phyloP scores from a whole-genome alignment of 2,113 vertebrate genomes.

The Acanthochromis polyacanthus region DNA sequence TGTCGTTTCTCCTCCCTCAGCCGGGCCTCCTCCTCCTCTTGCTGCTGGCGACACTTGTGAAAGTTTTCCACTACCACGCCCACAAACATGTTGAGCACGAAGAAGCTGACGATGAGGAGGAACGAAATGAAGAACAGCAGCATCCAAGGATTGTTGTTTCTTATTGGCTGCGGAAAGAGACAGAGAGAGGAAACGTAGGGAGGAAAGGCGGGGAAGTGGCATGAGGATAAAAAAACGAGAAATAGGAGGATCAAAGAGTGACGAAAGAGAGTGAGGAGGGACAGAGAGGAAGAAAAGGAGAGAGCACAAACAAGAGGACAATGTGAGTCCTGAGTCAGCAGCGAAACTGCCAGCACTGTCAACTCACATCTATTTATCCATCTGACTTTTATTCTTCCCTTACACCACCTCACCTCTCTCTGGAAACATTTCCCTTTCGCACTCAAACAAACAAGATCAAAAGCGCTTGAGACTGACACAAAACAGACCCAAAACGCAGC shows the following conservation, averaged over 20 bases:
- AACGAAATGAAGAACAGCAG: slow-evolving; percentile 97
- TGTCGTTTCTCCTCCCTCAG: slow-evolving; percentile 92
- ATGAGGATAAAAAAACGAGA: slow-evolving; percentile 19
- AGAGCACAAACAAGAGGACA: slow-evolving; percentile 69
- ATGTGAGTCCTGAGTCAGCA: slow-evolving; percentile 77
- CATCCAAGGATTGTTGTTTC: slow-evolving; percentile 97
- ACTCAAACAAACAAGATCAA: slow-evolving; percentile 51
- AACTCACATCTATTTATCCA: slow-evolving; percentile 68
- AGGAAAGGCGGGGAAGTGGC: slow-evolving; percentile 7
- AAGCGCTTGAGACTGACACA: slow-evolving; percentile 34
- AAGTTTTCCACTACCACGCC: slow-evolving; percentile 98
- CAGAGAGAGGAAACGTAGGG: not conserved
- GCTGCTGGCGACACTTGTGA: slow-evolving; percentile 96
- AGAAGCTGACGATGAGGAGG: slow-evolving; percentile 97
- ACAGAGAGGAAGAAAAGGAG: slow-evolving; percentile 37
- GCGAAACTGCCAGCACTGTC: slow-evolving; percentile 69
- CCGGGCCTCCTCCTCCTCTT: slow-evolving; percentile 94
- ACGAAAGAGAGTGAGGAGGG: slow-evolving; percentile 27
- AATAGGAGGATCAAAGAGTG: slow-evolving; percentile 30
- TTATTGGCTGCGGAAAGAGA: slow-evolving; percentile 84
- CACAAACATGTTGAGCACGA: slow-evolving; percentile 98
- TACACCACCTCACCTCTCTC: slow-evolving; percentile 24
- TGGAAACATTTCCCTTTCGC: slow-evolving; percentile 47
- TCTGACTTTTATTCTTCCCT: slow-evolving; percentile 46
- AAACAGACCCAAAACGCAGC: slow-evolving; percentile 36